Conservation (phyloP, 2,888 invertebrate species). For the Polydrusus pterygomalis region DNA sequence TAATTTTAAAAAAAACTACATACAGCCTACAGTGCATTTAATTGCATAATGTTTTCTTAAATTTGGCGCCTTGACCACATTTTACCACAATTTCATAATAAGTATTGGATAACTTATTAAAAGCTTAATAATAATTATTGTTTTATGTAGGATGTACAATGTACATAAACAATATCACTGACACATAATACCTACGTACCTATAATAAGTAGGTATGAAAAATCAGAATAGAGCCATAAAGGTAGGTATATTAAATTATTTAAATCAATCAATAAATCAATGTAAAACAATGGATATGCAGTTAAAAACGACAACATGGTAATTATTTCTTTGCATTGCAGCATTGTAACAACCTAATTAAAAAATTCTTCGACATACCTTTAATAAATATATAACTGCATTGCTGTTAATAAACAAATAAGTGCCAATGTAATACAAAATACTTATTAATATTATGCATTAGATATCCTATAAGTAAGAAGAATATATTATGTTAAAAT, state of each 20-base stretch:
- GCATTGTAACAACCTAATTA: neutral
- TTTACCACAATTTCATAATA: too few species aligned
- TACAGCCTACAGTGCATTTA: too few species aligned
- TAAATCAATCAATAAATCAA: neutral
- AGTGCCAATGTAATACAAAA: slow-evolving; percentile 3
- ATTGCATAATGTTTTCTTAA: too few species aligned
- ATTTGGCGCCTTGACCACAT: too few species aligned
- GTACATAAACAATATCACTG: too few species aligned
- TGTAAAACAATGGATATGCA: neutral
- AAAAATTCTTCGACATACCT: slow-evolving; percentile 1
- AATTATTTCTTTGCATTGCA: slow-evolving; percentile 9
- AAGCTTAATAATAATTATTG: too few species aligned
- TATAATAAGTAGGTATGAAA: neutral
- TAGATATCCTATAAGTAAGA: too few species aligned
- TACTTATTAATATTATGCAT: neutral
- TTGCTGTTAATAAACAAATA: neutral
- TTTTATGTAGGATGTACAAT: too few species aligned
- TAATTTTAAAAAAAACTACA: too few species aligned
- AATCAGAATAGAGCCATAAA: slow-evolving; percentile 4
- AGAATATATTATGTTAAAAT: neutral
- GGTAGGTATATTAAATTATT: slow-evolving; percentile 15
- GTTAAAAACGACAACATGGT: neutral
- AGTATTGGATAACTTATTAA: too few species aligned
- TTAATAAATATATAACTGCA: neutral
- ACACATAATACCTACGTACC: too few species aligned